phyloP scores from a whole-genome alignment of 1,140 invertebrate genomes.

The Neoseiulus cucumeris region DNA sequence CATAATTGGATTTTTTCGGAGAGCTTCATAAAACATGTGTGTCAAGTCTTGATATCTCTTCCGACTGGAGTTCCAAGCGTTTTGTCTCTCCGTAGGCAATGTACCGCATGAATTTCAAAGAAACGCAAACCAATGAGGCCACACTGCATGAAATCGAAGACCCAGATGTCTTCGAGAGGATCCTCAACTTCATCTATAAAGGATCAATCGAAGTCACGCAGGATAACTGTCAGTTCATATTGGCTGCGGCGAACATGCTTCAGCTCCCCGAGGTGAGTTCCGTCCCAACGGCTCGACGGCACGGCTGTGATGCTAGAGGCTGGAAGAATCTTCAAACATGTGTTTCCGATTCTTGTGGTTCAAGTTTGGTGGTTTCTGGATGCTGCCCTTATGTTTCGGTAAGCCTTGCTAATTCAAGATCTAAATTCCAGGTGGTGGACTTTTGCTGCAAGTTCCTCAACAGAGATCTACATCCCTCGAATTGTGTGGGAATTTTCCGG shows the following conservation, averaged over 20 bases:
- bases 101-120: constrained; percentile 5
- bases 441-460: constrained; percentile 70
- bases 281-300: not conserved
- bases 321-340: not conserved
- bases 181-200: constrained; percentile 67
- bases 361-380: too few species aligned
- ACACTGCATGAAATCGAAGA: constrained; percentile 5
- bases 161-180: constrained; percentile 44
- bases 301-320: not conserved
- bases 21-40: constrained; percentile 42
- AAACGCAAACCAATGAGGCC: constrained; percentile 7
- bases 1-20: too few species aligned
- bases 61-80: too few species aligned
- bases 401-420: too few species aligned
- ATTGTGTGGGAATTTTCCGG: constrained; percentile 38
- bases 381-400: too few species aligned
- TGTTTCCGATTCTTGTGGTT: not conserved
- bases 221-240: constrained; percentile 66
- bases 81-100: not conserved
- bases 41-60: constrained; percentile 52
- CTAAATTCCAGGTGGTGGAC: constrained; percentile 38
- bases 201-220: constrained; percentile 36
- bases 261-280: constrained; percentile 45
- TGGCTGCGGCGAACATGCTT: constrained; percentile 78
- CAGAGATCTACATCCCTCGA: constrained; percentile 64